Evolutionary conservation across 2,113 vertebrate genomes (phyloP), one percentile per base, ranked within the genome.

Genomic region (Chaetorhynchus papuensis): DNA sequence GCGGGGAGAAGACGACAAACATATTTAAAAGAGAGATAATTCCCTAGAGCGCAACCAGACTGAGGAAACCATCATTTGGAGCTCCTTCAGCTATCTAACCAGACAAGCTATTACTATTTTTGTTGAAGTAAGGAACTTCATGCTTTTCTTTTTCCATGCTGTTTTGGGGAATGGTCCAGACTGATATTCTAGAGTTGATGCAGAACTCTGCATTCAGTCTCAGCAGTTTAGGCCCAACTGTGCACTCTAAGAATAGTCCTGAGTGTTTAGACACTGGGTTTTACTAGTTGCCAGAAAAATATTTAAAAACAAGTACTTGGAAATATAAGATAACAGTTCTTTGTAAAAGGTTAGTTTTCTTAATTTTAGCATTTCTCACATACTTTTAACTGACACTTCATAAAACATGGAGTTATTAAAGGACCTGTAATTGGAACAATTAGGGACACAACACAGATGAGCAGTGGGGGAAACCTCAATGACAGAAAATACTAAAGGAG

Each of bases 11-110:
- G 79, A 79, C 10, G 4, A 83, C 60, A 87, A 87, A 78, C 64
- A 23, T 24, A 82, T 87, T 93, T 75, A n/a, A 81, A 89, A 65
- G 26, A 35, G 19, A 92, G 90, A 86, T 93, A 94, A 96, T 30
- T 68, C 68, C 86, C 44, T 23, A n/a, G 76, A 93, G 47, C 11
- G 28, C 47, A 70, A 66, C 33, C 57, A 94, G 54, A 76, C 61
- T 54, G 37, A 87, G 45, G 61, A 94, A 95, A 79, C 24, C 7
- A 45, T 27, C 20, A 30, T 16, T 45, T 63, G 57, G n/a, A 91
- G 79, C 42, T 83, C 66, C 71, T 81, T 90, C 64, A 83, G 60
- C 80, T 90, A 60, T 68, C 80, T 83, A 75, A 70, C 42, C 47
- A 74, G 60, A 87, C 15, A 49, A 70, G 35, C 27, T 44, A 57